Percentiles rank a stretch among this genome's conserved stretches.
Conservation (phyloP, 2,888 invertebrate species). For the Eupeodes latifasciatus region DNA sequence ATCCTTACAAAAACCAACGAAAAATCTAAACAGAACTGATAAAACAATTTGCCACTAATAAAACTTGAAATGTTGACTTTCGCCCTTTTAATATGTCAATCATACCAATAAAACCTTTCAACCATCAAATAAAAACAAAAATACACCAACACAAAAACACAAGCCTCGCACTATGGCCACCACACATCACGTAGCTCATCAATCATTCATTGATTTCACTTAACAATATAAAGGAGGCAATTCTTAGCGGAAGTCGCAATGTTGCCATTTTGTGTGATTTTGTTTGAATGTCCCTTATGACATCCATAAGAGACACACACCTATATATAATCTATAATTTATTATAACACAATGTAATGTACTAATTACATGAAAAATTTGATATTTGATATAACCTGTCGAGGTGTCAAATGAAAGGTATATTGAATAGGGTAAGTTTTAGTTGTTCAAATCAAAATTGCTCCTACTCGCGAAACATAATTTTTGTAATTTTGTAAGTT, state of each 20-base stretch:
- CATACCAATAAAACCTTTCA: constrained; percentile 56
- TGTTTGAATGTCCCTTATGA: background rate
- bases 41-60: constrained; percentile 52
- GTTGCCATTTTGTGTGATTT: constrained; percentile 8
- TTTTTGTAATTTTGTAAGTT: too few species aligned
- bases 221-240: constrained; percentile 18
- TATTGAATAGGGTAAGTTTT: too few species aligned
- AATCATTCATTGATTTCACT: constrained; percentile 67
- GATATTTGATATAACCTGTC: too few species aligned
- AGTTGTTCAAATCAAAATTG: too few species aligned
- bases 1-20: background rate
- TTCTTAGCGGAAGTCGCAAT: background rate
- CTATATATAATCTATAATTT: too few species aligned
- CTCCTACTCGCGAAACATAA: too few species aligned
- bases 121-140: constrained; percentile 12
- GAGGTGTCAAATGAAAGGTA: too few species aligned
- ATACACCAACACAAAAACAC: background rate
- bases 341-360: too few species aligned
- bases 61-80: constrained; percentile 44
- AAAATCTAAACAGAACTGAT: background rate
- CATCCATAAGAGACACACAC: too few species aligned
- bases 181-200: constrained; percentile 63
- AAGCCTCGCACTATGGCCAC: background rate
- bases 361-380: too few species aligned
- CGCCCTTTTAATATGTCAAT: constrained; percentile 59